Conservation (phyloP, 2,888 invertebrate genomes). For the Stegana nigrithorax region DNA sequence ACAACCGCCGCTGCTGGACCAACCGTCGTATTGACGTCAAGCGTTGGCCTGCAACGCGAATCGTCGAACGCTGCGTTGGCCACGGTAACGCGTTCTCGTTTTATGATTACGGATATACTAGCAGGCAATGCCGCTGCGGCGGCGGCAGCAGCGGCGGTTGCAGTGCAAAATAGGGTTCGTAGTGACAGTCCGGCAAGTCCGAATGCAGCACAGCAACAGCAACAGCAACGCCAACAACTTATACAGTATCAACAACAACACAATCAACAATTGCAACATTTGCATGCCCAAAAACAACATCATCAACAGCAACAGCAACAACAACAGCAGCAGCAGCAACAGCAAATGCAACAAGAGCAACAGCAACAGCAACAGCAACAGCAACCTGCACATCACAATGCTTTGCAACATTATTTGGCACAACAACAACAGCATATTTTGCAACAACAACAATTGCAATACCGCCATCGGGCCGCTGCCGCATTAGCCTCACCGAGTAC, state of each 20-base stretch:
- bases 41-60: background rate
- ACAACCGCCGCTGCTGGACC: slow-evolving; percentile 57
- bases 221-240: slow-evolving; percentile 25
- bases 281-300: slow-evolving; percentile 30
- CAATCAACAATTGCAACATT: slow-evolving; percentile 29
- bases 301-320: slow-evolving; percentile 45
- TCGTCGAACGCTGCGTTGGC: slow-evolving; percentile 34
- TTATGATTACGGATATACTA: slow-evolving; percentile 92
- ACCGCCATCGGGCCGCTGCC: slow-evolving; percentile 32
- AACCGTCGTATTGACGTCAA: slow-evolving; percentile 36
- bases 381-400: slow-evolving; percentile 52
- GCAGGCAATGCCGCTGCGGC: slow-evolving; percentile 72
- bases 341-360: slow-evolving; percentile 40
- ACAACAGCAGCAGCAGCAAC: slow-evolving; percentile 45
- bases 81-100: slow-evolving; percentile 78
- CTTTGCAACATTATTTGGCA: slow-evolving; percentile 58
- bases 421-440: slow-evolving; percentile 59
- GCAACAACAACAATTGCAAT: slow-evolving; percentile 54
- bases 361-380: slow-evolving; percentile 42
- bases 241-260: slow-evolving; percentile 34
- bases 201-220: slow-evolving; percentile 36
- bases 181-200: too few species aligned
- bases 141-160: slow-evolving; percentile 52
- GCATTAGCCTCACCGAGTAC: slow-evolving; percentile 23
- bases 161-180: too few species aligned